These are phyloP conservation scores for Lamellibrachia satsuma DNA, from an alignment of 2,888 invertebrate species.

Conservation along the genomic window DNA sequence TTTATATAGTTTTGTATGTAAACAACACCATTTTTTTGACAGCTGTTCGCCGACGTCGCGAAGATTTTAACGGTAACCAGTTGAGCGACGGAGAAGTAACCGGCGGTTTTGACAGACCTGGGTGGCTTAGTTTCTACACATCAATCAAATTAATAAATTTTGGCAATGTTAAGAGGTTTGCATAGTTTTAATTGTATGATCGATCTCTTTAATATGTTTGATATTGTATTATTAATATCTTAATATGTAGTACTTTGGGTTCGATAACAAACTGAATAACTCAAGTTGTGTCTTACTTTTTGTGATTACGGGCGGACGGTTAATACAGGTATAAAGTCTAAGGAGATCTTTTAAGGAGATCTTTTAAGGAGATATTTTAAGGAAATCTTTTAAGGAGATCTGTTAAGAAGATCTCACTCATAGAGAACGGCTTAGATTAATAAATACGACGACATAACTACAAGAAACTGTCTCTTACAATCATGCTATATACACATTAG, in stretches of 20 bases:
- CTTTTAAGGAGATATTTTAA: neutral
- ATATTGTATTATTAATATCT: neutral
- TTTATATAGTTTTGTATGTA: neutral
- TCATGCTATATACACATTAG: neutral
- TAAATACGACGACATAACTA: neutral
- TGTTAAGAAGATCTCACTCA: neutral
- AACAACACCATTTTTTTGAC: neutral
- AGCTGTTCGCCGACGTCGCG: neutral
- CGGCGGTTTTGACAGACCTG: neutral
- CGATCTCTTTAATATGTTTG: too few relatives aligned
- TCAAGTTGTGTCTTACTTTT: neutral
- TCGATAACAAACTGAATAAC: neutral
- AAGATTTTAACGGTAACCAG: neutral
- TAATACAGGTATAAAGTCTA: too few relatives aligned
- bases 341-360: neutral
- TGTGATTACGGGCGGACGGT: too few relatives aligned
- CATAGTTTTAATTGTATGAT: neutral
- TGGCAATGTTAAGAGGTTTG: neutral
- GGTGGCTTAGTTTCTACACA: neutral
- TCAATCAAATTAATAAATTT: neutral
- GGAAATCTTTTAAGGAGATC: neutral
- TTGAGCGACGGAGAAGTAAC: neutral
- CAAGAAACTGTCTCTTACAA: neutral
- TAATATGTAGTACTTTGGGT: neutral
- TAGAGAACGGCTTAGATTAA: neutral